Evolutionary conservation across 1,140 invertebrate species (phyloP).

Genomic region (Trinorchestia longiramus): DNA sequence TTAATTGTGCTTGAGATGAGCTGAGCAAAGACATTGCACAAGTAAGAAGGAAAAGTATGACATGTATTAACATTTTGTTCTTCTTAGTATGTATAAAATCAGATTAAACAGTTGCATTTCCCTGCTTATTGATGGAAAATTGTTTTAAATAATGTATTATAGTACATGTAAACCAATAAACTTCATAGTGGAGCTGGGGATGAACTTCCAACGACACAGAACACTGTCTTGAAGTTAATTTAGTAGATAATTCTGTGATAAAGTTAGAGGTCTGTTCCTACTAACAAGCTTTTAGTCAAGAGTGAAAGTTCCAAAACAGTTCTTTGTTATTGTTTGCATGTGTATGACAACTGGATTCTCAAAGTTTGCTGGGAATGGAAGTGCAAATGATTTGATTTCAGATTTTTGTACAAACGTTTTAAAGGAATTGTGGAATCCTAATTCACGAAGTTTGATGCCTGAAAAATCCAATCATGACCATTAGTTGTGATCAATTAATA

Average conservation of each 20-base stretch:
- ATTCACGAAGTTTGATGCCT: not conserved
- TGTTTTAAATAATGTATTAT: not conserved
- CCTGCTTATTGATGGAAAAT: not conserved
- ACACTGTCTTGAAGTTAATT: not conserved
- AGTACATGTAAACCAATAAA: not conserved
- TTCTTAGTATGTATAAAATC: too few species aligned
- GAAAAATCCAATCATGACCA: not conserved
- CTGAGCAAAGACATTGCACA: too few species aligned
- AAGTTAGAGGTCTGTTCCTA: too few species aligned
- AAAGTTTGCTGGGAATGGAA: not conserved
- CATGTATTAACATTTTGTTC: not conserved
- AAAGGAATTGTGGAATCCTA: not conserved
- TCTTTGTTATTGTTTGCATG: not conserved
- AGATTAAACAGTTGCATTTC: not conserved
- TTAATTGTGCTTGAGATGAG: too few species aligned
- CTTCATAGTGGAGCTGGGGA: not conserved
- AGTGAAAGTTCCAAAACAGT: not conserved
- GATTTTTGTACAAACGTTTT: not conserved
- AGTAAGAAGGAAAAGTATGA: not conserved
- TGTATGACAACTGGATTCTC: not conserved
- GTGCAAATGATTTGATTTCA: not conserved
- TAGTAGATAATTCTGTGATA: not conserved
- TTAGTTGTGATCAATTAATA: not conserved
- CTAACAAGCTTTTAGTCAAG: not conserved
- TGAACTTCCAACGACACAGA: not conserved